These are phyloP conservation scores for Drosophila borealis DNA, from an alignment of 2,888 invertebrate species.

Conservation along the genomic window DNA sequence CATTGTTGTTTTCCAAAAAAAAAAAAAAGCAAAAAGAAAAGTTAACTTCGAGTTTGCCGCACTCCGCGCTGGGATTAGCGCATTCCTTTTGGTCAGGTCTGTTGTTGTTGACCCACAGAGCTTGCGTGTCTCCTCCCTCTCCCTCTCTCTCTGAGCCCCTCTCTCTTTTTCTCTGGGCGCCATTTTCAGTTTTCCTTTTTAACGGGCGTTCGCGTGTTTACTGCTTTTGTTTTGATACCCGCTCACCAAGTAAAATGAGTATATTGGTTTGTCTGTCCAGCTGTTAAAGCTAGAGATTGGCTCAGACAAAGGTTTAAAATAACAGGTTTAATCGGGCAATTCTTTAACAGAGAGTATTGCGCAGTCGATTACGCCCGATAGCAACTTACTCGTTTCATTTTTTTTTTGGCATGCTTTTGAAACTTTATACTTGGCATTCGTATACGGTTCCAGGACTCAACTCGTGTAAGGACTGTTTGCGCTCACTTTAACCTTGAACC, in stretches of 20 bases:
- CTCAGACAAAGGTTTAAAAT: too few species aligned
- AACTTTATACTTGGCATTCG: constrained; percentile 45
- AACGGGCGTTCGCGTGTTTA: constrained; percentile 58
- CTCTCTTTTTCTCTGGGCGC: constrained; percentile 30
- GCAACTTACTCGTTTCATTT: neutral
- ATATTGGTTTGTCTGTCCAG: too few species aligned
- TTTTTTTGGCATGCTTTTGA: constrained; percentile 40
- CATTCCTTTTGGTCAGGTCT: constrained; percentile 9
- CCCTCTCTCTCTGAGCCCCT: neutral
- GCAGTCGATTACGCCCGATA: too few species aligned
- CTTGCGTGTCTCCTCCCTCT: constrained; percentile 4
- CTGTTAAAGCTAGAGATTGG: too few species aligned
- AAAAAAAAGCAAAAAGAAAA: constrained; percentile 8
- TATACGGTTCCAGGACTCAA: constrained; percentile 25
- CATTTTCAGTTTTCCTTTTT: constrained; percentile 51
- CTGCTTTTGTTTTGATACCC: constrained; percentile 13
- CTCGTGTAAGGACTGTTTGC: constrained; percentile 25
- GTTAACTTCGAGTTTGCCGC: constrained; percentile 17
- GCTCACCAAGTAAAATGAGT: too few species aligned
- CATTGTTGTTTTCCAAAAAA: neutral
- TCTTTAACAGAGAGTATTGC: too few species aligned
- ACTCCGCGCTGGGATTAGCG: constrained; percentile 3
- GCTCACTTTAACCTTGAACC: constrained; percentile 51
- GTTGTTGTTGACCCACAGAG: constrained; percentile 3
- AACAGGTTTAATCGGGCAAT: too few species aligned